These are phyloP conservation scores for Limnephilus marmoratus DNA, from an alignment of 2,888 invertebrate genomes.

Conservation along the genomic window DNA sequence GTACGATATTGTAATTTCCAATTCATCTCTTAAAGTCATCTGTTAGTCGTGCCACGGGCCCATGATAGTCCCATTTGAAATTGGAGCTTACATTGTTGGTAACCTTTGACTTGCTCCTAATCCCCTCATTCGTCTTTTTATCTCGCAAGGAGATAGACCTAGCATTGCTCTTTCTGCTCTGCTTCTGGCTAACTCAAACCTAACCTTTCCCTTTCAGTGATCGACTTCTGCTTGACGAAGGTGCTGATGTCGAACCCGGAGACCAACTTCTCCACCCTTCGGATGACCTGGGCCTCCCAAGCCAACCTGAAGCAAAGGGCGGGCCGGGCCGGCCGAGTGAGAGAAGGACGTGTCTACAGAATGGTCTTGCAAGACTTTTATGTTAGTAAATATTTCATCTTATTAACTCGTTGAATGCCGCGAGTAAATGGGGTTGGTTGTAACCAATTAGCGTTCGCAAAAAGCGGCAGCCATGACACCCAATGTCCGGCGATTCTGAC, in stretches of 20 bases:
- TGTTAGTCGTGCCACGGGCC: not conserved
- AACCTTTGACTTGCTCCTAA: no score
- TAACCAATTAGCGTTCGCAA: no score
- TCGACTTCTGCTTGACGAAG: constrained; percentile 96
- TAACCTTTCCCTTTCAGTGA: constrained; percentile 78
- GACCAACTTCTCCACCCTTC: constrained; percentile 88
- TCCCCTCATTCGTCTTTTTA: no score
- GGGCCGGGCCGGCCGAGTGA: constrained; percentile 93
- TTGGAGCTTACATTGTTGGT: no score
- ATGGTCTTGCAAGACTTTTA: constrained; percentile 84
- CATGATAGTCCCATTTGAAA: no score
- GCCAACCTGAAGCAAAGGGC: constrained; percentile 93
- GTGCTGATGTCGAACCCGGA: constrained; percentile 84
- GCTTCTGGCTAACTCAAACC: not conserved
- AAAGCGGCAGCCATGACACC: no score
- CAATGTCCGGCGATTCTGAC: no score
- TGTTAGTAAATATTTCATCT: constrained; percentile 70
- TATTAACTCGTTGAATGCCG: no score
- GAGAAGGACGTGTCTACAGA: constrained; percentile 91
- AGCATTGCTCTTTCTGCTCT: not conserved
- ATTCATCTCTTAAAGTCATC: not conserved
- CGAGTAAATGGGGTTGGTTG: no score
- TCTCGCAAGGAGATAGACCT: not conserved
- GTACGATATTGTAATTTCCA: no score
- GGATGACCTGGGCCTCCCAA: constrained; percentile 92